Evolutionary conservation across 2,888 invertebrate genomes (phyloP).

Genomic region (Glaucopsyche alexis): DNA sequence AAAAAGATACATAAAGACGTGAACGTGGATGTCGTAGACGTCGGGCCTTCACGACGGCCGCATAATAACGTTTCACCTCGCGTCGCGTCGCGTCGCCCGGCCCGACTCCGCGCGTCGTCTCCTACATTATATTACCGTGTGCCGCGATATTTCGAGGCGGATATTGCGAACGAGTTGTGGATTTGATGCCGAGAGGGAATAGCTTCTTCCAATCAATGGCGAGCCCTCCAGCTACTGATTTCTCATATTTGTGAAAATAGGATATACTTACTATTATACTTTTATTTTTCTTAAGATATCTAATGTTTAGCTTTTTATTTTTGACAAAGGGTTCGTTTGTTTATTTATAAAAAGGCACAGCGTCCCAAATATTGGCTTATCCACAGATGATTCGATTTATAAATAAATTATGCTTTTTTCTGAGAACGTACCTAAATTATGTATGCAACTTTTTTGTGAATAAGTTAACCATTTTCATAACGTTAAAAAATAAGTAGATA

Average conservation of each 20-base stretch:
- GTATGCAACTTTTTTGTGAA: background rate
- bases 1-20: background rate
- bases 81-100: conserved; percentile 34
- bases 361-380: background rate
- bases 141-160: conserved; percentile 45
- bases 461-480: too few species aligned
- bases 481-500: too few species aligned
- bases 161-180: conserved; percentile 60
- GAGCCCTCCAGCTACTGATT: conserved; percentile 37
- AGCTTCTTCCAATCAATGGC: conserved; percentile 39
- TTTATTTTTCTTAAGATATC: background rate
- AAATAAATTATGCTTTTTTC: background rate
- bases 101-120: conserved; percentile 43
- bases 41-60: conserved; percentile 17
- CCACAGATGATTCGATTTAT: background rate
- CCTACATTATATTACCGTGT: conserved; percentile 56
- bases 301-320: background rate
- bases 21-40: background rate
- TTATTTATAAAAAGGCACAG: background rate
- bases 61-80: conserved; percentile 32
- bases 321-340: background rate
- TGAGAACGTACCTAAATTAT: background rate
- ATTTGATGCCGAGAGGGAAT: conserved; percentile 38
- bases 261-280: background rate
- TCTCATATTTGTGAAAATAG: conserved; percentile 35